Conservation (phyloP, 1,140 invertebrate species). For the Periplaneta americana region DNA sequence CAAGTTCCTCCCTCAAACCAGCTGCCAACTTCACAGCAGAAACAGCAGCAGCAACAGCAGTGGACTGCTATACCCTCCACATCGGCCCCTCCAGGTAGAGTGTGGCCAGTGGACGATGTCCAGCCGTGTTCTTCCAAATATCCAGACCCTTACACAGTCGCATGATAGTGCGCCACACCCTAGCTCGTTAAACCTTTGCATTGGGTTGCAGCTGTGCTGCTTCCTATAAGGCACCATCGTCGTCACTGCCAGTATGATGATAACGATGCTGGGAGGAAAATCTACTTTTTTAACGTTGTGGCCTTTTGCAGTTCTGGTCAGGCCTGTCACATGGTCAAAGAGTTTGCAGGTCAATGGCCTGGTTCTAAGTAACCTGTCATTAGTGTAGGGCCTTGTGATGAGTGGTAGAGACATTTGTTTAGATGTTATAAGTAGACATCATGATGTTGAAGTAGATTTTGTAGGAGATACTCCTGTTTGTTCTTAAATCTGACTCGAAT, state of each 20-base stretch:
- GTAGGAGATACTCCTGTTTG: neutral
- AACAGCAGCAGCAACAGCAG: constrained; percentile 21
- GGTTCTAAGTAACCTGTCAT: neutral
- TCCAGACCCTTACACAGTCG: constrained; percentile 42
- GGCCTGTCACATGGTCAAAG: neutral
- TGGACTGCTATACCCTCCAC: neutral
- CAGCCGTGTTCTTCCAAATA: constrained; percentile 54
- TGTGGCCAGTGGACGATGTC: constrained; percentile 44
- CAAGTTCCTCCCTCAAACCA: constrained; percentile 19
- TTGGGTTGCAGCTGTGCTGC: neutral
- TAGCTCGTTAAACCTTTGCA: neutral
- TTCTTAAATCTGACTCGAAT: neutral
- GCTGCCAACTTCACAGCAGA: constrained; percentile 19
- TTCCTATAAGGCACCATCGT: neutral
- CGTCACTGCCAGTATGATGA: neutral
- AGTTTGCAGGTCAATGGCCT: neutral
- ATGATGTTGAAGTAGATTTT: neutral
- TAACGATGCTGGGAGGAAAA: neutral
- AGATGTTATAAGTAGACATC: neutral
- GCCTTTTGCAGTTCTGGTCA: neutral
- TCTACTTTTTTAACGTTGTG: neutral
- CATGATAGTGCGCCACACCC: constrained; percentile 27
- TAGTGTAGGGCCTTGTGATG: neutral
- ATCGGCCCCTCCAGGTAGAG: constrained; percentile 5
- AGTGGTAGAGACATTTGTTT: neutral